Conservation (phyloP, 2,113 vertebrate genomes). For the Zosterops borbonicus region DNA sequence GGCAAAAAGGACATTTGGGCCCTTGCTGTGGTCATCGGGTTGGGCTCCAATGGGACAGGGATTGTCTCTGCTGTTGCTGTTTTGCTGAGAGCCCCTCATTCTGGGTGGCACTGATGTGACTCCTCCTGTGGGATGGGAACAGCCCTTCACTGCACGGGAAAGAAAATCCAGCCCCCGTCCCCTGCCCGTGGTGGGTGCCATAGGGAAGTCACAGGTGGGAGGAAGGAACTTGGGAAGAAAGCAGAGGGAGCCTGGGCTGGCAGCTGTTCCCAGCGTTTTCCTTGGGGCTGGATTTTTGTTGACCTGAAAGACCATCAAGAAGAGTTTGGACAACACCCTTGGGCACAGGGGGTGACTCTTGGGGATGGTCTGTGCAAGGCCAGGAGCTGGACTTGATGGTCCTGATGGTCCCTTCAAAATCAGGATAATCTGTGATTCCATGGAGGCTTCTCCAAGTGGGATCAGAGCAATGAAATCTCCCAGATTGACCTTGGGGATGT, state of each 20-base stretch:
- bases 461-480: background rate
- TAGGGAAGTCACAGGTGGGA: background rate
- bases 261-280: background rate
- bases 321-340: background rate
- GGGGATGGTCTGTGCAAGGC: background rate
- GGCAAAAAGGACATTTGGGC: background rate
- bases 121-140: accelerated
- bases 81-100: accelerated
- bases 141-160: background rate
- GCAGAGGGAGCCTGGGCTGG: background rate
- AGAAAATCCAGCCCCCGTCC: accelerated
- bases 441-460: background rate
- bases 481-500: accelerated
- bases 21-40: accelerated
- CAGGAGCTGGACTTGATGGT: background rate
- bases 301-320: background rate
- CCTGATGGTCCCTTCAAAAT: background rate
- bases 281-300: background rate
- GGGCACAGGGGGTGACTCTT: background rate
- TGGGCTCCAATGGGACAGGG: background rate
- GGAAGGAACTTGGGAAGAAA: background rate
- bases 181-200: accelerated
- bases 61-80: background rate
- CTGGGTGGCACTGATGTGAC: background rate
- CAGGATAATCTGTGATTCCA: background rate